Evolutionary conservation across 2,888 invertebrate species (phyloP).

Genomic region (Bhutanitis thaidina): DNA sequence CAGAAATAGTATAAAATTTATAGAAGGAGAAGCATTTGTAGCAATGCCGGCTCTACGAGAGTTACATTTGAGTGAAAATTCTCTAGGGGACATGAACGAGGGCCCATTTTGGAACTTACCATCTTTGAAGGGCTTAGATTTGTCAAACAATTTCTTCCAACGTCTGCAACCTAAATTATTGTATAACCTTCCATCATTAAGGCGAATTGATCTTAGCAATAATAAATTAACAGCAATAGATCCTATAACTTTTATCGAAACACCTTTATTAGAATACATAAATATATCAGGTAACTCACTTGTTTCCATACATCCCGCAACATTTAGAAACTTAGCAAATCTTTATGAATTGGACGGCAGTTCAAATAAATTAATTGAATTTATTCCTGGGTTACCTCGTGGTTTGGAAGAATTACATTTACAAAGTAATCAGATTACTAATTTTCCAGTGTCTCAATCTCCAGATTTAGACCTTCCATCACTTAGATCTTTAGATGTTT

Average conservation of each 20-base stretch:
- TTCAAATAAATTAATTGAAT: constrained; percentile 84
- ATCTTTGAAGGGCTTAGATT: constrained; percentile 89
- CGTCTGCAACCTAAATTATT: constrained; percentile 86
- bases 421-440: constrained; percentile 84
- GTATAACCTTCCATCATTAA: constrained; percentile 85
- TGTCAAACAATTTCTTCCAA: constrained; percentile 87
- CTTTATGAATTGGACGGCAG: constrained; percentile 90
- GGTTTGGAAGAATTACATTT: constrained; percentile 88
- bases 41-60: constrained; percentile 92
- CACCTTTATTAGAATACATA: constrained; percentile 86
- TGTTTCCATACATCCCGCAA: constrained; percentile 85
- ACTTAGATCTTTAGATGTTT: constrained; percentile 86
- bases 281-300: constrained; percentile 89
- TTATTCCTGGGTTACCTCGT: constrained; percentile 88
- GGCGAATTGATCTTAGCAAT: constrained; percentile 87
- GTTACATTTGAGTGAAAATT: constrained; percentile 90
- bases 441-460: constrained; percentile 82
- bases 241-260: constrained; percentile 85
- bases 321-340: constrained; percentile 86
- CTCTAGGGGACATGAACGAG: constrained; percentile 85
- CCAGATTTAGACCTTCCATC: constrained; percentile 86
- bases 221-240: constrained; percentile 86
- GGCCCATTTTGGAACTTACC: constrained; percentile 92
- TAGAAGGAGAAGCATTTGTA: constrained; percentile 89
- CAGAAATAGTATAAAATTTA: constrained; percentile 86